Base-by-base conservation (phyloP, 2,888 invertebrate species). In the Amphiduros pacificus region DNA sequence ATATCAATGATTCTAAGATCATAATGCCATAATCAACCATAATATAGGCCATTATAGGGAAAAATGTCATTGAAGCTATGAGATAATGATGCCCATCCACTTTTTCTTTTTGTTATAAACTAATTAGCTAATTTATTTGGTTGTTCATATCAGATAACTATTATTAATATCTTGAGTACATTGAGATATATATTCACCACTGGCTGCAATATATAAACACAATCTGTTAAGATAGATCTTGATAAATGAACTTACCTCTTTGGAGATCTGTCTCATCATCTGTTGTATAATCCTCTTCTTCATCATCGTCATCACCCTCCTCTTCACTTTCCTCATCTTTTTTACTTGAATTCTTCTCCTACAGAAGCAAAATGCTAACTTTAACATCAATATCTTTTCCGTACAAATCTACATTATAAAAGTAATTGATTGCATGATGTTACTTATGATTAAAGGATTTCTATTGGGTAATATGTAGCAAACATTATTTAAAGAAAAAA, bases 301-400 rank as follows among this genome's bases (percentile, higher is more conserved):
- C 63, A n/a, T 56, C 55, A 32, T 60, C 64, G 6, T 66, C 62
- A 26, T 60, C 64, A 22, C 48, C 63, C 20, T 48, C 52, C 28
- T 65, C 63, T 29, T 57, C 28, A 1, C 44, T 57, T 29, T 56
- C 51, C 27, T 61, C 65, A 48, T 31, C 28, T 22, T 60, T 26
- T 31, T 24, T 28, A 24, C 24, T 59, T 48, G 6, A 32, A 27
- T 14, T n/a, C 24, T 62, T 52, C 67, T 36, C 40, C 54, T 57
- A 58, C 55, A 54, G 44, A 31, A 61, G 59, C 56, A 55, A 56
- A 22, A 54, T 61, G 20, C 62, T 49, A 36, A 24, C 55, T 55
- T 24, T 60, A 22, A 17, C 28, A 11, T 52, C 32, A 29, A 41
- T 54, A 41, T 27, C 26, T 31, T 44, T 55, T 9, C 28, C 20